Percentiles rank a stretch among this genome's conserved stretches.
phyloP scores from a whole-genome alignment of 2,888 invertebrate species.

The Vanessa cardui region DNA sequence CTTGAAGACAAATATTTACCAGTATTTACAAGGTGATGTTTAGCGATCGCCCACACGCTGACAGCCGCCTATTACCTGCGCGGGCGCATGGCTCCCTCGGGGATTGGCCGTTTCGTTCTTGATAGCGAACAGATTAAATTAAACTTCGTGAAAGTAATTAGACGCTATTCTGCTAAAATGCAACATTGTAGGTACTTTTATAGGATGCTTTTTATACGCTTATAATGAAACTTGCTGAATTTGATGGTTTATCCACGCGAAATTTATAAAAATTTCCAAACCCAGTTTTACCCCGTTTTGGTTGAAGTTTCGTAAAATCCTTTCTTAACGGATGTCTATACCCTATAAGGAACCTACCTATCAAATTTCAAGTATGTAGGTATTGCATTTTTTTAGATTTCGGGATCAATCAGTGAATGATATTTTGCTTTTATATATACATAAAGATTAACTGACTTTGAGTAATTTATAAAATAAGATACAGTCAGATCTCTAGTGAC shows the following conservation, averaged over 20 bases:
- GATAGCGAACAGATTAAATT: constrained; percentile 42
- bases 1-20: constrained; percentile 77
- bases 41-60: constrained; percentile 72
- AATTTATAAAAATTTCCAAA: too few relatives aligned
- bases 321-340: neutral
- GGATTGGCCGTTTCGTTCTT: constrained; percentile 55
- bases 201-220: neutral
- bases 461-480: too few relatives aligned
- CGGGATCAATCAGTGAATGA: too few relatives aligned
- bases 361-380: too few relatives aligned
- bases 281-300: too few relatives aligned
- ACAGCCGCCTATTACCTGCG: constrained; percentile 67
- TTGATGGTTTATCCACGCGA: too few relatives aligned
- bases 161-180: constrained; percentile 35
- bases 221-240: neutral
- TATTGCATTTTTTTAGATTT: too few relatives aligned
- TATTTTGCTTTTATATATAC: too few relatives aligned
- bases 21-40: constrained; percentile 69
- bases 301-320: too few relatives aligned
- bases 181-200: constrained; percentile 27
- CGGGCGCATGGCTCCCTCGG: constrained; percentile 56
- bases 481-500: accelerated
- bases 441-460: too few relatives aligned
- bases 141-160: constrained; percentile 45
- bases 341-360: too few relatives aligned